A percentile compares a stretch with the other conserved stretches of the same genome.
phyloP scores from a whole-genome alignment of 2,797 vertebrate species.

The Selene dorsalis region DNA sequence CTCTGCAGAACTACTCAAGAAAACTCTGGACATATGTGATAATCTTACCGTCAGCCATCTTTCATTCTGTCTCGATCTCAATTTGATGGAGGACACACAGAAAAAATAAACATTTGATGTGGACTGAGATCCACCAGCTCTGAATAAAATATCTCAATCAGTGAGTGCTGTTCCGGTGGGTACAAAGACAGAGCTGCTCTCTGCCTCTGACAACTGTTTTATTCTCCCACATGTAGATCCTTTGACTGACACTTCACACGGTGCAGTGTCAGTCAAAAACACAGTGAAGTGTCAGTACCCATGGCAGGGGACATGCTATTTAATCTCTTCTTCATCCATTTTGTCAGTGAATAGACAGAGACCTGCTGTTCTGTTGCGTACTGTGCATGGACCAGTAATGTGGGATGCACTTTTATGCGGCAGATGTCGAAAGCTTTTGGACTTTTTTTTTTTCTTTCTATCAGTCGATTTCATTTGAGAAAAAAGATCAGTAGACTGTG shows the following conservation, averaged over 20 bases:
- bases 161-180: neutral
- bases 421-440: neutral
- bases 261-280: too few relatives aligned
- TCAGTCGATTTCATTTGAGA: neutral
- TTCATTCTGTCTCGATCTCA: neutral
- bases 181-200: neutral
- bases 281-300: too few relatives aligned
- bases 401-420: neutral
- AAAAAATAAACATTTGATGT: neutral
- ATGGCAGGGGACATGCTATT: neutral
- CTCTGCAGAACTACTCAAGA: neutral
- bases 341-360: neutral
- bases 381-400: neutral
- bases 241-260: neutral
- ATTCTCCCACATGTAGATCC: neutral
- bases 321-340: neutral
- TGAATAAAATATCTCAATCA: neutral
- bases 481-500: too few relatives aligned
- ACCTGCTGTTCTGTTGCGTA: neutral
- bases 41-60: neutral
- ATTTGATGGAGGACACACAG: neutral
- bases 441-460: neutral
- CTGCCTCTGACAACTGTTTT: neutral
- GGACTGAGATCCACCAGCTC: neutral
- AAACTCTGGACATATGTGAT: neutral